Percentiles rank a stretch among this genome's conserved stretches.
phyloP scores from a whole-genome alignment of 2,113 vertebrate species.

The Pardalotus punctatus region DNA sequence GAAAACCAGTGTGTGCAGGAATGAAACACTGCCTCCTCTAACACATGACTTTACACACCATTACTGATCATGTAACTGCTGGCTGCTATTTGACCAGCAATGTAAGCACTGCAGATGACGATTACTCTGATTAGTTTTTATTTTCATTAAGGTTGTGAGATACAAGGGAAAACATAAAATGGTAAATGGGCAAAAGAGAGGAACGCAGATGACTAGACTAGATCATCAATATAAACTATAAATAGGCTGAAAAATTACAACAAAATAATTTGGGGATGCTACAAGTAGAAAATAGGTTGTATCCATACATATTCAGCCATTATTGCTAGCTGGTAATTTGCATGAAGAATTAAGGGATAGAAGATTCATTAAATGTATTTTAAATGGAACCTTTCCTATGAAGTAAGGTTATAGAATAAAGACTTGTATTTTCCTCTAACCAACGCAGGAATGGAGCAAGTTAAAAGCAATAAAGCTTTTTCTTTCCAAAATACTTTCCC shows the following conservation, averaged over 20 bases:
- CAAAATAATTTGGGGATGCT: background rate
- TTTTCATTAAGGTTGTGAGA: background rate
- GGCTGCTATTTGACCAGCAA: background rate
- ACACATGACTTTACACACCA: background rate
- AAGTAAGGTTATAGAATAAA: background rate
- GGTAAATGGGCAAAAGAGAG: background rate
- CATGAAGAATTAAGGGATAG: background rate
- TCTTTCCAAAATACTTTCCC: background rate
- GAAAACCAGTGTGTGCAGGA: background rate
- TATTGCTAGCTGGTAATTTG: background rate
- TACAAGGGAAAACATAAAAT: background rate
- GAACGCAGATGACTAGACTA: background rate
- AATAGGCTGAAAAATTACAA: background rate
- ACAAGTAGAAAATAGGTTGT: background rate
- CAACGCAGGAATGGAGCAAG: background rate
- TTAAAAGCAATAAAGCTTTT: background rate
- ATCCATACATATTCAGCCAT: background rate
- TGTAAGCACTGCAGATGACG: background rate
- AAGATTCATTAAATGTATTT: background rate
- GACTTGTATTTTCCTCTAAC: background rate
- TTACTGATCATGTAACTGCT: background rate
- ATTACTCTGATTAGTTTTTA: background rate
- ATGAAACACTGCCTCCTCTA: background rate
- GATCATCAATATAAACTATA: background rate
- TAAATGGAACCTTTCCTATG: background rate